Base-by-base conservation (phyloP, 2,888 invertebrate species). In the Palloptera scutellata region DNA sequence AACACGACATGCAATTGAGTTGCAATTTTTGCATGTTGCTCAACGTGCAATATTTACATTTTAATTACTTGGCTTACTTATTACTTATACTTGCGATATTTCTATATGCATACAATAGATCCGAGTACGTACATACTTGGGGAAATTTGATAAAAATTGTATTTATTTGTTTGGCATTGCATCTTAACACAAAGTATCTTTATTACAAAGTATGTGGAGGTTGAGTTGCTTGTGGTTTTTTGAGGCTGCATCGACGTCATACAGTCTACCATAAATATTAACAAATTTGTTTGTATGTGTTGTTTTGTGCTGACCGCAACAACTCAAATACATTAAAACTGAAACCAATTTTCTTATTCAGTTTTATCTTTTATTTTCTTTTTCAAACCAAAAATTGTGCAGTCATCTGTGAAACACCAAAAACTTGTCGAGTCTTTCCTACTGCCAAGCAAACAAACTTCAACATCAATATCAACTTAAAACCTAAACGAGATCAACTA, bases 361-460 rank as follows among this genome's bases (percentile, higher is more conserved):
- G n/a, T n/a, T n/a, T n/a, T n/a, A n/a, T n/a, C n/a, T n/a, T n/a
- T n/a, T n/a, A n/a, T n/a, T n/a, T n/a, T 3, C 12, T 48, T 15
- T n/a, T 5, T 20, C 1, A 48, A 57, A 17, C 66, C 66, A 51
- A 66, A 66, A 61, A 74, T 76, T 79, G 79, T 78, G 76, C 80
- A 78, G 74, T 79, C 79, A 76, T 74, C 76, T 77, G 79, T 77
- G 67, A 78, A 79, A 75, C 51, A 51, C 61, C 60, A 61, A 54
- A 40, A 20, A 30, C 30, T 30, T 30, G 30, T 30, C 2, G 30
- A 30, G 30, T 30, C n/a, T 30, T 6, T 30, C 2, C 30, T 30
- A 30, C 6, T 30, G 30, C 12, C 3, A 48, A 5, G 8, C 30
- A 30, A 30, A 30, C 30, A 6, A 30, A 30, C 30, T 6, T 30